These are phyloP conservation scores for Ophioninae sp. DNA, from an alignment of 2,888 invertebrate species.

Conservation along the genomic window DNA sequence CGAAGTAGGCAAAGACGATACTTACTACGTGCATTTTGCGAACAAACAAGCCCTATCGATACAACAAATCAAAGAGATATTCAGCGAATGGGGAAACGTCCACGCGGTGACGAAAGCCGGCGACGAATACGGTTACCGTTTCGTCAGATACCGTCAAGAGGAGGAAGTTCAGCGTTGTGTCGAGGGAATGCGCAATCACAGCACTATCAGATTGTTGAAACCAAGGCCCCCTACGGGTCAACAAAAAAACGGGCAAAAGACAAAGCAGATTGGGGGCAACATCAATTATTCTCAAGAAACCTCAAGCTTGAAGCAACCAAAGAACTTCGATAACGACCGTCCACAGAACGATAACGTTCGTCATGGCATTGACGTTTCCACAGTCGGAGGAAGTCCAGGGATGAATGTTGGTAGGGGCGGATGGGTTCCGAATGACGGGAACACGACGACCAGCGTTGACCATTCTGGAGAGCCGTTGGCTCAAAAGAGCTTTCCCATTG, in stretches of 20 bases:
- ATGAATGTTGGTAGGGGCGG: not conserved
- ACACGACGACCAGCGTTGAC: not conserved
- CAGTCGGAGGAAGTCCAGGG: not conserved
- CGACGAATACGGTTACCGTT: constrained; percentile 66
- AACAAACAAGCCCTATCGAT: constrained; percentile 56
- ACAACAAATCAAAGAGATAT: constrained; percentile 64
- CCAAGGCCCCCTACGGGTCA: not conserved
- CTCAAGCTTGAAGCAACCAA: not conserved
- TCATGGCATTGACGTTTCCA: not conserved
- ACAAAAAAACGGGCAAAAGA: not conserved
- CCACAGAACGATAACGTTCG: not conserved
- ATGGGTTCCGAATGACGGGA: not conserved
- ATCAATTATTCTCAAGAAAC: not conserved
- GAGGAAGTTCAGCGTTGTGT: constrained; percentile 60
- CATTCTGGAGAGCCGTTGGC: not conserved
- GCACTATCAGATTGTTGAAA: not conserved
- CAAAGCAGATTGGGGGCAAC: not conserved
- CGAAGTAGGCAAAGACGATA: not conserved
- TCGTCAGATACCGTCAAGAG: constrained; percentile 65
- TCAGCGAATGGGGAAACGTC: constrained; percentile 70
- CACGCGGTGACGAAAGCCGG: constrained; percentile 58
- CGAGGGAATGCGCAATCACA: constrained; percentile 45
- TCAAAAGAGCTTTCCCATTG: not conserved
- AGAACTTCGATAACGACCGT: not conserved
- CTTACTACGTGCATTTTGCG: constrained; percentile 51